Evolutionary conservation across 2,797 vertebrate genomes (phyloP).

Genomic region (Leptatherina wallacei): DNA sequence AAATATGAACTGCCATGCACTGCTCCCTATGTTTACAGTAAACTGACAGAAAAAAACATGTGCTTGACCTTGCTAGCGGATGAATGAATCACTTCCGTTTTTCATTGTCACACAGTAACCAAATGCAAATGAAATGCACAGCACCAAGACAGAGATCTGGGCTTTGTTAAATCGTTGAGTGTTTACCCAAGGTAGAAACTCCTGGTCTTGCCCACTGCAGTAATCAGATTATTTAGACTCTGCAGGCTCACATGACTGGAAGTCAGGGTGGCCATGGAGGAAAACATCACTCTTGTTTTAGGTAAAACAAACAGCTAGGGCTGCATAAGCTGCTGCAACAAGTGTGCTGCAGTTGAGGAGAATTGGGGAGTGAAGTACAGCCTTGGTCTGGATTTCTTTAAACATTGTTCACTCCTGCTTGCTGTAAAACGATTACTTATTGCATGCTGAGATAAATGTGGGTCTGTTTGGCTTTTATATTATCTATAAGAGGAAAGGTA

Average conservation of each 20-base stretch:
- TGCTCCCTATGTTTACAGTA: conserved; percentile 9
- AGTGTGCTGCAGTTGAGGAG: conserved; percentile 30
- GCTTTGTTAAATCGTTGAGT: conserved; percentile 26
- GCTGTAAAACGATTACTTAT: conserved; percentile 36
- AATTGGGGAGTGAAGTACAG: conserved; percentile 33
- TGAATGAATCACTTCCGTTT: conserved; percentile 59
- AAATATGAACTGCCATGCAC: conserved; percentile 3
- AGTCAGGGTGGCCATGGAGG: conserved; percentile 44
- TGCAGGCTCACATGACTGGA: conserved; percentile 36
- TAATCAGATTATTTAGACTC: conserved; percentile 54
- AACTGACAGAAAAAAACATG: background rate
- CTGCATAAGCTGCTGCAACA: conserved; percentile 59
- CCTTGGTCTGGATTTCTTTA: conserved; percentile 51
- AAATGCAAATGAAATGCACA: conserved; percentile 47
- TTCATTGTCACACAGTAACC: conserved; percentile 60
- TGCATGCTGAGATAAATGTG: conserved; percentile 19
- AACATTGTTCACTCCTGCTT: conserved; percentile 47
- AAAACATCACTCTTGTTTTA: conserved; percentile 54
- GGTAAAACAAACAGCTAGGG: conserved; percentile 60
- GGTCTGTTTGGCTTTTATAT: conserved; percentile 28
- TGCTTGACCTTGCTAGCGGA: conserved; percentile 44
- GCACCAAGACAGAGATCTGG: conserved; percentile 18
- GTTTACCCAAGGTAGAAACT: conserved; percentile 52
- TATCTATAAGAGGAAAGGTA: conserved; percentile 10
- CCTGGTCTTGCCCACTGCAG: conserved; percentile 20